These are phyloP conservation scores for Rhingia campestris DNA, from an alignment of 2,888 invertebrate genomes.

Conservation along the genomic window DNA sequence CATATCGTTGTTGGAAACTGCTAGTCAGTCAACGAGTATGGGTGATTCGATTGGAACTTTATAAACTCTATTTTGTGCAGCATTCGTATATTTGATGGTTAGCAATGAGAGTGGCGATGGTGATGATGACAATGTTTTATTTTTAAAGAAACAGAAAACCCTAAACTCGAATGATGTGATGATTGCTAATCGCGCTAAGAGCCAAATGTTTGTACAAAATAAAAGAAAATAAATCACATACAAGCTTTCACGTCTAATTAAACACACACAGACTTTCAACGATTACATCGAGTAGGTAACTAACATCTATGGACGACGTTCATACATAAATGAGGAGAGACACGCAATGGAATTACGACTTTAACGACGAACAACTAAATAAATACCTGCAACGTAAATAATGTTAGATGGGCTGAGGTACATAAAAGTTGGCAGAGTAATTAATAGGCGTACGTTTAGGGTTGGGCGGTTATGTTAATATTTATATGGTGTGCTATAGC, in stretches of 20 bases:
- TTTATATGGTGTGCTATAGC: no score
- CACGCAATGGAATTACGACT: slow-evolving; percentile 31
- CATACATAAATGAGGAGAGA: slow-evolving; percentile 23
- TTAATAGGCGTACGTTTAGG: background rate
- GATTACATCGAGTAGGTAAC: slow-evolving; percentile 4
- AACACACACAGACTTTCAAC: background rate
- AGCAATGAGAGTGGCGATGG: slow-evolving; percentile 46
- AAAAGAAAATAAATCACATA: slow-evolving; percentile 33
- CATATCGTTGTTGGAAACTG: slow-evolving; percentile 27
- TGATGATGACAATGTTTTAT: slow-evolving; percentile 13
- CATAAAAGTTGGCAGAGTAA: slow-evolving; percentile 10
- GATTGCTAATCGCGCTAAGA: slow-evolving; percentile 52
- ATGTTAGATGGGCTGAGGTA: background rate
- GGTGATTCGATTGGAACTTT: slow-evolving; percentile 43
- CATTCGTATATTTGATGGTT: slow-evolving; percentile 49
- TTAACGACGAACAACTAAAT: slow-evolving; percentile 6
- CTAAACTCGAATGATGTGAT: slow-evolving; percentile 47
- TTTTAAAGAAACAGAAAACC: slow-evolving; percentile 9
- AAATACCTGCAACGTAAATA: slow-evolving; percentile 9
- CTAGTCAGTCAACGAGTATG: slow-evolving; percentile 57
- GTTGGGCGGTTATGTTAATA: background rate
- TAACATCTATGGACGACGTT: slow-evolving; percentile 23
- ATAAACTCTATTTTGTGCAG: slow-evolving; percentile 52
- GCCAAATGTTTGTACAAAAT: slow-evolving; percentile 8
- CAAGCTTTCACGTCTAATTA: slow-evolving; percentile 38